Conservation (phyloP, 2,888 invertebrate genomes). For the Heliconius aoede region DNA sequence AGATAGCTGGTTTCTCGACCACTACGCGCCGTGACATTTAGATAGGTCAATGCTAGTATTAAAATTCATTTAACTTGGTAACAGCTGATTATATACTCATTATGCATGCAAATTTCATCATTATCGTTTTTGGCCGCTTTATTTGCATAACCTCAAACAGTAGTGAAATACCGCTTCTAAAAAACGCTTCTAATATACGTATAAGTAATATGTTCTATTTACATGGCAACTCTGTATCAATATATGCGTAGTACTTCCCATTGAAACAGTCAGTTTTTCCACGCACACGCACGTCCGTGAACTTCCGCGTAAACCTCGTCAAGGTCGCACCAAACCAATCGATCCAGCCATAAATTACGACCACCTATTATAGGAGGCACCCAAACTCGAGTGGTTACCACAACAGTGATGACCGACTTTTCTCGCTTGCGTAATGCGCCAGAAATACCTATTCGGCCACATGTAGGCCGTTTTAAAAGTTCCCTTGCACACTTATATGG, state of each 20-base stretch:
- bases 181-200: neutral
- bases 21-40: slow-evolving; percentile 46
- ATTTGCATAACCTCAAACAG: slow-evolving; percentile 29
- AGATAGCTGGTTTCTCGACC: slow-evolving; percentile 31
- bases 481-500: slow-evolving; percentile 34
- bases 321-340: slow-evolving; percentile 74
- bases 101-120: slow-evolving; percentile 36
- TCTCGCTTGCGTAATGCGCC: slow-evolving; percentile 68
- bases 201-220: slow-evolving; percentile 1
- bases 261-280: slow-evolving; percentile 43
- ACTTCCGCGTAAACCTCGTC: slow-evolving; percentile 76
- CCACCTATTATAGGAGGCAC: slow-evolving; percentile 65
- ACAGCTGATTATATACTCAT: slow-evolving; percentile 34
- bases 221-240: neutral
- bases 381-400: slow-evolving; percentile 62
- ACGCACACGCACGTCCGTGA: slow-evolving; percentile 68
- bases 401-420: slow-evolving; percentile 76
- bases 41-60: slow-evolving; percentile 47
- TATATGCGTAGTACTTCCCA: neutral
- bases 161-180: slow-evolving; percentile 15
- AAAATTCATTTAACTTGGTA: slow-evolving; percentile 43
- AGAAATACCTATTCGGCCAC: slow-evolving; percentile 58
- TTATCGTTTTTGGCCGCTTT: slow-evolving; percentile 23
- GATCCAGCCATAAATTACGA: slow-evolving; percentile 71
- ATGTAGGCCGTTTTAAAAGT: slow-evolving; percentile 44